phyloP scores from a whole-genome alignment of 2,797 vertebrate genomes.

The Micrastur ruficollis region DNA sequence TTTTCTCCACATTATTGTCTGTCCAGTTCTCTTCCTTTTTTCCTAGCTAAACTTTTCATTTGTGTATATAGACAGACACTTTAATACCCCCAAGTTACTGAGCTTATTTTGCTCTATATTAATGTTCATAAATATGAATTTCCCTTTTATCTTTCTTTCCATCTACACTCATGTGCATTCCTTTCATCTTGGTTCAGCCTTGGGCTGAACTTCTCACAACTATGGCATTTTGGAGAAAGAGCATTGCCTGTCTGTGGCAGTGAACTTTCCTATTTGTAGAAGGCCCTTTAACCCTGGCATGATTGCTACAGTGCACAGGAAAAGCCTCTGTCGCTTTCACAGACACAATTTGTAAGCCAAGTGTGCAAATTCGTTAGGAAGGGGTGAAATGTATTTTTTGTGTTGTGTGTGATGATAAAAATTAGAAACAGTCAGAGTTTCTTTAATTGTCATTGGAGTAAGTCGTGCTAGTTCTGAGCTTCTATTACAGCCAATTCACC shows the following conservation, averaged over 20 bases:
- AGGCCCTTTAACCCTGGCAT: background rate
- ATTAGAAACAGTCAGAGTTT: background rate
- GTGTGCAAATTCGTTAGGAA: background rate
- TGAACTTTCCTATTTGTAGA: background rate
- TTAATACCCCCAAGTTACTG: conserved; percentile 2
- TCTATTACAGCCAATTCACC: background rate
- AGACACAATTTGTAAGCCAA: background rate
- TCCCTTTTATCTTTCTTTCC: conserved; percentile 45
- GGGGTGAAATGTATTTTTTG: background rate
- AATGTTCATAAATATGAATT: conserved; percentile 10
- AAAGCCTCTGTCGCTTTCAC: background rate
- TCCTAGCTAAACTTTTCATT: conserved; percentile 1
- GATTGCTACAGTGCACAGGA: background rate
- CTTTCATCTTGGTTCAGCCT: conserved; percentile 22
- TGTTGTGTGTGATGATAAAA: background rate
- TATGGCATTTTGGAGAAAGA: background rate
- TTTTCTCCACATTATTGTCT: background rate
- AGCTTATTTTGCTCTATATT: conserved; percentile 26
- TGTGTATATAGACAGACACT: background rate
- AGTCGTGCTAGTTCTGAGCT: background rate
- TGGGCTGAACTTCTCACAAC: background rate
- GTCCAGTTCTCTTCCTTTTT: background rate
- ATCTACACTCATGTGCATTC: background rate
- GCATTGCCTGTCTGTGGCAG: background rate
- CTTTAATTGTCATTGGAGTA: background rate